These are phyloP conservation scores for Phasianus colchicus DNA, from an alignment of 2,113 vertebrate genomes.

Conservation along the genomic window DNA sequence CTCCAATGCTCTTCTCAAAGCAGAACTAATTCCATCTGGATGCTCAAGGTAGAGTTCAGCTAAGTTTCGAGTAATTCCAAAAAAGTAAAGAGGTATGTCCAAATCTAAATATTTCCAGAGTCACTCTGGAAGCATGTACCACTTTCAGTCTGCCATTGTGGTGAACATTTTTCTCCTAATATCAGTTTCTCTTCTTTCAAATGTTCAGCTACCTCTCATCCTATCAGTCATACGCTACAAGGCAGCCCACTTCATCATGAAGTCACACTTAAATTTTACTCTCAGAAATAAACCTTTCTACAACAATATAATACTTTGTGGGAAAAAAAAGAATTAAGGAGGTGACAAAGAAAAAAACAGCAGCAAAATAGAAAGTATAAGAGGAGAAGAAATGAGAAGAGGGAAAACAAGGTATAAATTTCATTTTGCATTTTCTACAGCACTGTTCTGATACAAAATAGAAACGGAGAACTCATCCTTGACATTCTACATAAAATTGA, in stretches of 20 bases:
- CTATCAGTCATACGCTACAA: background rate
- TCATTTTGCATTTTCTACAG: background rate
- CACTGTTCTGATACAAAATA: background rate
- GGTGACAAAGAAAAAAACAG: background rate
- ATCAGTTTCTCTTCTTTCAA: background rate
- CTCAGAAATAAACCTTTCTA: background rate
- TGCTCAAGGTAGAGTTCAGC: background rate
- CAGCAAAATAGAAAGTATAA: background rate
- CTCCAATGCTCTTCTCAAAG: background rate
- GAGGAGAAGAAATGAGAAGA: background rate
- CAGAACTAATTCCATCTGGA: background rate
- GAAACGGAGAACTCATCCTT: background rate
- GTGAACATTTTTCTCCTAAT: background rate
- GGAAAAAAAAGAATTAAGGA: background rate
- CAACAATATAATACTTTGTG: background rate
- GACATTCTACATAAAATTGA: background rate
- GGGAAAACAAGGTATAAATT: background rate
- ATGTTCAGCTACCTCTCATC: background rate
- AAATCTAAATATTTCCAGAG: background rate
- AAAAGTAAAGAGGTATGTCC: background rate
- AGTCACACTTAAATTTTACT: background rate
- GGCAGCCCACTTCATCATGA: background rate
- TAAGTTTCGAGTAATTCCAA: background rate
- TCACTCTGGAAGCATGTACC: background rate
- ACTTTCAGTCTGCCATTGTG: background rate